phyloP scores from a whole-genome alignment of 1,140 invertebrate species.

The Heterodera schachtii region DNA sequence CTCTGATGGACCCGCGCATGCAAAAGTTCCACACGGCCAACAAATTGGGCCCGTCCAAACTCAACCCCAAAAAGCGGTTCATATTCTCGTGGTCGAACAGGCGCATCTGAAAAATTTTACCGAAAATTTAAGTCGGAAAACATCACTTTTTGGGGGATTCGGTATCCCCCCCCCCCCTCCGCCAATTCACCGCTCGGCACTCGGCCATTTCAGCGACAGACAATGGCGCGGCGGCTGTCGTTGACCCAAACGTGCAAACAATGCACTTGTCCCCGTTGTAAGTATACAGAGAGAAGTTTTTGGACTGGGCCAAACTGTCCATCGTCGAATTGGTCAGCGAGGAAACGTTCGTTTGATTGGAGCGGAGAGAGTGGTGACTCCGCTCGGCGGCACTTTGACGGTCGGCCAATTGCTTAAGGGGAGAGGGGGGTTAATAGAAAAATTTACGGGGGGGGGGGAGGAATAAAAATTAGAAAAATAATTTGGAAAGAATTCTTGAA shows the following conservation, averaged over 20 bases:
- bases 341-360: slow-evolving; percentile 47
- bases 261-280: slow-evolving; percentile 55
- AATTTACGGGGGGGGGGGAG: too few species aligned
- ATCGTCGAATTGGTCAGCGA: slow-evolving; percentile 58
- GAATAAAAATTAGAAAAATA: too few species aligned
- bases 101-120: slow-evolving; percentile 68
- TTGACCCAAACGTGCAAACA: slow-evolving; percentile 43
- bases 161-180: too few species aligned
- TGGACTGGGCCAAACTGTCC: slow-evolving; percentile 57
- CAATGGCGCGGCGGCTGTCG: slow-evolving; percentile 23
- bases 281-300: slow-evolving; percentile 52
- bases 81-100: slow-evolving; percentile 86
- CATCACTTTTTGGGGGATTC: too few species aligned
- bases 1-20: slow-evolving; percentile 52
- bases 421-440: too few species aligned
- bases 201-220: slow-evolving; percentile 41
- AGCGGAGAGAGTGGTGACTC: slow-evolving; percentile 5
- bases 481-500: not conserved
- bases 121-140: too few species aligned
- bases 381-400: not conserved
- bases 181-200: slow-evolving; percentile 39
- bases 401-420: too few species aligned
- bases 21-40: slow-evolving; percentile 66
- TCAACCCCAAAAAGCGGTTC: slow-evolving; percentile 82
- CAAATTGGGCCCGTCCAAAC: slow-evolving; percentile 74